phyloP scores from a whole-genome alignment of 2,888 invertebrate genomes.

The Timema cristinae region DNA sequence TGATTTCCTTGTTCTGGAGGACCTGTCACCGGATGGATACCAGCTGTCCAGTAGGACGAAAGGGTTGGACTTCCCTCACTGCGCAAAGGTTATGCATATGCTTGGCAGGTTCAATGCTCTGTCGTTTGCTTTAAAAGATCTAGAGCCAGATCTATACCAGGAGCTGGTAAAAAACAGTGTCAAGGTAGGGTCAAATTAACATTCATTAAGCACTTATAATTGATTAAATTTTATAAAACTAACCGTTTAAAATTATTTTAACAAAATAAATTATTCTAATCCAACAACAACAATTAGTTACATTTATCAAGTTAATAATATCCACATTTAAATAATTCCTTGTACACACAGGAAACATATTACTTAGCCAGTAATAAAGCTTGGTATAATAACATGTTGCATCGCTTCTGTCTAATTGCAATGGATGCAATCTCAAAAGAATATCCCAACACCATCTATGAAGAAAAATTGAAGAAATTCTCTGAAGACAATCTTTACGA shows the following conservation, averaged over 20 bases:
- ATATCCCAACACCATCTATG: conserved; percentile 56
- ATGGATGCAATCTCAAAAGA: conserved; percentile 62
- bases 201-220: too few species aligned
- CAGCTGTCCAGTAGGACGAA: conserved; percentile 48
- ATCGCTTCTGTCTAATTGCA: conserved; percentile 50
- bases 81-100: conserved; percentile 49
- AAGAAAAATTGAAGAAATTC: conserved; percentile 53
- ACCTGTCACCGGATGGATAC: conserved; percentile 49
- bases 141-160: conserved; percentile 50
- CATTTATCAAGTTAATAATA: too few species aligned
- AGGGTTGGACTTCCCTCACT: conserved; percentile 52
- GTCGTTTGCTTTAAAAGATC: conserved; percentile 56
- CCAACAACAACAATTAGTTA: too few species aligned
- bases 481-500: conserved; percentile 34
- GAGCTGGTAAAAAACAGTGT: neutral
- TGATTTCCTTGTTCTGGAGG: conserved; percentile 56
- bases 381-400: conserved; percentile 57
- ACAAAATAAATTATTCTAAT: too few species aligned
- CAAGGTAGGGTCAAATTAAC: neutral
- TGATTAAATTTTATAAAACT: too few species aligned
- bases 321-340: conserved; percentile 21
- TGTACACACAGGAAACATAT: conserved; percentile 50
- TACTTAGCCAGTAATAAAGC: conserved; percentile 51
- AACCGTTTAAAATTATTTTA: too few species aligned
- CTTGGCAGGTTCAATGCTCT: conserved; percentile 58